Base-by-base conservation (phyloP, 2,113 vertebrate species). In the Pavo muticus region DNA sequence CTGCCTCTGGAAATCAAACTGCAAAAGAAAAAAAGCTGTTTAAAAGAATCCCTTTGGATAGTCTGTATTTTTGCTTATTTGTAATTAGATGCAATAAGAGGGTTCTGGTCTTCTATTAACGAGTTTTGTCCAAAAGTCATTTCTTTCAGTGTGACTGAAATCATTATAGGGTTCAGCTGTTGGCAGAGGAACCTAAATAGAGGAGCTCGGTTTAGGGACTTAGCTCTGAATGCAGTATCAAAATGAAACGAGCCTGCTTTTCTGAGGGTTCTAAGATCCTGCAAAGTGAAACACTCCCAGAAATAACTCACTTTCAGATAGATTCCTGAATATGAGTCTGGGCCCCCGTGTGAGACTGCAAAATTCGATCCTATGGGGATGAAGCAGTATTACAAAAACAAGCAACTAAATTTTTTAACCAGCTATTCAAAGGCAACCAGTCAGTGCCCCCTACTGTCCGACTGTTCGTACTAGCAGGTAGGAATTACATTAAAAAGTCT, bases 361-460 rank as follows among this genome's bases (percentile, higher is more conserved):
- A 74, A 87, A 83, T 61, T 47, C 44, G 47, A 5, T 35, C 39
- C 77, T 23, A 16, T 14, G 10, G 21, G 27, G 70, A 57, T 3
- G 6, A 8, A 2, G 16, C 2, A 2, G 1, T 19, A 39, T 17
- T 72, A 60, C 57, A 77, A 71, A 90, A 81, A 84, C 5, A 44
- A 88, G 37, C 11, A 67, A 44, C 37, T 78, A 25, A 1, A 44
- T 65, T 85, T 54, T 60, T 76, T 12, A 44, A 24, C 13, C 6
- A 7, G 44, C 9, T 79, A 83, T 84, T 81, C 83, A 88, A 90
- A 88, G 44, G 40, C 74, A 85, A 39, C 69, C 59, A 29, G 30
- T 73, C 82, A 95, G 70, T 96, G 94, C 96, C 97, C 89, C 48
- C 96, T 97, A 50, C 75, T 92, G 97, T 69, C 84, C 54, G 40